Evolutionary conservation across 1,140 invertebrate species (phyloP).

Genomic region (Helicoverpa zea): DNA sequence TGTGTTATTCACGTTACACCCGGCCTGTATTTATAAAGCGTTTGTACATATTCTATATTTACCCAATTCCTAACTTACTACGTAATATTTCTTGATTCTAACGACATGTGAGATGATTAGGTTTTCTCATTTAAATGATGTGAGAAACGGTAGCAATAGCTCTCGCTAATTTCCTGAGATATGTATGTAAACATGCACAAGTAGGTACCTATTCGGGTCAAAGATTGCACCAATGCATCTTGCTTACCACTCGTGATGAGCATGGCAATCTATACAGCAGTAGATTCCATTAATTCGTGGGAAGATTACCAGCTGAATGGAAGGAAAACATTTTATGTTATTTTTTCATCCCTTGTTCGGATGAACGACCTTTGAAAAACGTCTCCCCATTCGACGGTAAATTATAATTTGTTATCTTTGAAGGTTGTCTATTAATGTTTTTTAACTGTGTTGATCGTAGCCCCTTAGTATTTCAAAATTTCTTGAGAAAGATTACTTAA

Average conservation of each 20-base stretch:
- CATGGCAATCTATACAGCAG: not conserved
- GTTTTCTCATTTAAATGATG: slow-evolving; percentile 23
- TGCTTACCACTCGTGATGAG: slow-evolving; percentile 1
- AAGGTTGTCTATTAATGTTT: not conserved
- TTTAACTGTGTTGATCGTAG: not conserved
- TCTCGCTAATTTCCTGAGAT: slow-evolving; percentile 15
- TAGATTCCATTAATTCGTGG: slow-evolving; percentile 15
- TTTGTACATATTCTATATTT: not conserved
- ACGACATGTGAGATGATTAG: slow-evolving; percentile 16
- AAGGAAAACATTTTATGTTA: slow-evolving; percentile 8
- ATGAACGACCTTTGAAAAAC: slow-evolving; percentile 15
- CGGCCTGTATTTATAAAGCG: not conserved
- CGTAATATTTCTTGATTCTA: not conserved
- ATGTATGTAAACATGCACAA: not conserved
- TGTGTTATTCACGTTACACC: too few relatives aligned
- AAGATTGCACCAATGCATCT: slow-evolving; percentile 5
- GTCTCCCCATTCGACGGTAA: not conserved
- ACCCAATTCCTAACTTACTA: not conserved
- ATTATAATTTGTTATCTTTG: slow-evolving; percentile 26
- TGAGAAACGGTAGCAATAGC: slow-evolving; percentile 14
- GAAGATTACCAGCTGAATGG: slow-evolving; percentile 16
- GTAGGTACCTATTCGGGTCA: not conserved
- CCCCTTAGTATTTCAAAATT: not conserved
- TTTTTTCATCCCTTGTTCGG: slow-evolving; percentile 9
- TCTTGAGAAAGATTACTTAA: not conserved